A percentile compares a stretch with the other conserved stretches of the same genome.
Conservation (phyloP, 2,797 vertebrate genomes). For the Cirrhinus molitorella region DNA sequence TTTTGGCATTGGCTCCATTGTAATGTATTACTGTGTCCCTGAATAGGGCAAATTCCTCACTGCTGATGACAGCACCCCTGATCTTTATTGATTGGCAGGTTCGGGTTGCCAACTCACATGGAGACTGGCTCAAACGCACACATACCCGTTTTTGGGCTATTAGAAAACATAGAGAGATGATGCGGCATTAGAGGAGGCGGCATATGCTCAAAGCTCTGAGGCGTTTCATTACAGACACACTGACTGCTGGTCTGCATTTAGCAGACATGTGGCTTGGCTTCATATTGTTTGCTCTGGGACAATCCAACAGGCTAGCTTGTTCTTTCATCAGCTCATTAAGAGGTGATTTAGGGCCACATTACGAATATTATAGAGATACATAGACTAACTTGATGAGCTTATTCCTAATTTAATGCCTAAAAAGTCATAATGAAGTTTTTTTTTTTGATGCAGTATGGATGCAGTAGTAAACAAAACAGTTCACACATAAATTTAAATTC, state of each 20-base stretch:
- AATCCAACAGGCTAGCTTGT: constrained; percentile 20
- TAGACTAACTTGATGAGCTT: not conserved
- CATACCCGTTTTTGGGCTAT: constrained; percentile 39
- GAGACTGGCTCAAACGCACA: constrained; percentile 27
- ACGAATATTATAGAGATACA: not conserved
- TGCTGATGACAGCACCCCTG: constrained; percentile 54
- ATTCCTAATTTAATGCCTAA: not conserved
- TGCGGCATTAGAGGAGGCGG: constrained; percentile 40
- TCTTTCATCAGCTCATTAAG: constrained; percentile 31
- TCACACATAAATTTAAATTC: not conserved
- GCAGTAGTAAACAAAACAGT: not conserved
- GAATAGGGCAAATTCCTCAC: constrained; percentile 48
- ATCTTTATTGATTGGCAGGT: constrained; percentile 60
- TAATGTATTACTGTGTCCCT: constrained; percentile 58
- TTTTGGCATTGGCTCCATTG: constrained; percentile 52
- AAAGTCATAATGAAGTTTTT: not conserved
- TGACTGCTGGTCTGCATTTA: constrained; percentile 29
- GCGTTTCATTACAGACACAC: constrained; percentile 31
- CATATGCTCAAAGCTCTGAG: constrained; percentile 41
- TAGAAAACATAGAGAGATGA: constrained; percentile 45
- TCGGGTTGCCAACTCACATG: constrained; percentile 45
- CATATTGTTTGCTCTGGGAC: constrained; percentile 42
- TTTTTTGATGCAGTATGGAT: not conserved
- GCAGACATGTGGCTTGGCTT: constrained; percentile 44
- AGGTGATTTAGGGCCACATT: constrained; percentile 21